Evolutionary conservation across 1,140 invertebrate genomes (phyloP), one percentile per base, ranked within the genome.

Genomic region (Cheumatopsyche charites): DNA sequence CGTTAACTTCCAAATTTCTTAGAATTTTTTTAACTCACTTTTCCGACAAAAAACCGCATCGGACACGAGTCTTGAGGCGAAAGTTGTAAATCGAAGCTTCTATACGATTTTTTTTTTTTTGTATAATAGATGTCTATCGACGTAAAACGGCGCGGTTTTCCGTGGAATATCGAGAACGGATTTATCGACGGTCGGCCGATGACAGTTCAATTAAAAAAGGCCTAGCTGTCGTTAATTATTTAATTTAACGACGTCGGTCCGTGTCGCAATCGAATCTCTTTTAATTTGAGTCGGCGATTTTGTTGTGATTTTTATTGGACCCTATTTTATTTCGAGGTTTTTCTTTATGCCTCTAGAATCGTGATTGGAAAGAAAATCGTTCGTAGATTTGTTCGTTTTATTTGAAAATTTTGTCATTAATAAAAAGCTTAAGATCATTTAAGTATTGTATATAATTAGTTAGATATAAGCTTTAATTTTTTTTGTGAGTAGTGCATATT

Each of bases 161-260:
- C n/a, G n/a, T n/a, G n/a, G 29, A 36, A 3, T 36, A 3, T 36
- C 9, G 3, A 3, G 29, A 7, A 2, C 47, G 47, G 47, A 15
- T 52, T 19, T 17, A 52, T 52, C 47, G 47, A 52, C 47, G 47
- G 25, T 43, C 26, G 26, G 29, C 29, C 26, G 41, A 42, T 63
- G 62, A 63, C 62, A 63, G 62, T 63, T 63, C 42, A 63, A 63
- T 63, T 63, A 63, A 63, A 63, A 63, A 42, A 41, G 58, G 58
- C 58, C 17, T 12, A 15, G 23, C 58, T 11, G 19, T 15, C 29
- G 62, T 58, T 58, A 58, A 58, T 58, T 58, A 58, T 42, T 43
- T 21, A 43, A 63, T 63, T 63, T 41, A 63, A 63, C 41, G 58
- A 7, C 17, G 15, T 63, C 36, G 17, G 26, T 41, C 29, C 15